Base-by-base conservation (phyloP, 2,797 vertebrate genomes). In the Otolemur crassicaudatus region DNA sequence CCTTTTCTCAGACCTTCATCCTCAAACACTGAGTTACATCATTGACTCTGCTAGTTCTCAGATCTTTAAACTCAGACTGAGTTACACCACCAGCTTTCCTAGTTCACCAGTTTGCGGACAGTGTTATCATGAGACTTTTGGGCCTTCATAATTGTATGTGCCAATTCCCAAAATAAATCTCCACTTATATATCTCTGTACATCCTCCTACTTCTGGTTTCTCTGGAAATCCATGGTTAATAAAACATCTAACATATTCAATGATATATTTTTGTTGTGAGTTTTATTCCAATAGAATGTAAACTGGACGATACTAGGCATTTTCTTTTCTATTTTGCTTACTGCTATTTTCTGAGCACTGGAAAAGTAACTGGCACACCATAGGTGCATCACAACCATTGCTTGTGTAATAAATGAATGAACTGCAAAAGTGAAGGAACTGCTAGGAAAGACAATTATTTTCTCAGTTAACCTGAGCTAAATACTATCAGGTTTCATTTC, bases 241-340 rank as follows among this genome's bases (percentile, higher is more conserved):
- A 67, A 6, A 53, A 9, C 12, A 81, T 82, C 31, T 94, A 75
- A 92, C 5, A 87, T 19, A 85, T 46, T 81, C 73, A 90, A 83
- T 82, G 56, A 46, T 29, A 5, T 88, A 75, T 81, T 97, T 95
- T 73, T 88, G 86, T 46, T 86, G 14, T 69, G 91, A 46, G 34
- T 82, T 97, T 95, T 34, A 82, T 2, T 23, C 11, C 17, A 94
- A 19, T 14, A 86, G 9, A 94, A 72, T 23, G 1, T 75, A 84
- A 93, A 43, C 31, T 84, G 87, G 53, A 65, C 13, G 25, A 70
- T 3, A 95, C 17, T 34, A 53, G 53, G 37, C 34, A 19, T 94
- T 95, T 65, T 92, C 69, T 79, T 19, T 46, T 58, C 90, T 81
- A 31, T 91, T 97, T 86, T 92, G 63, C 40, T 94, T 85, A 94